Percentiles rank a stretch among this genome's conserved stretches.
phyloP scores from a whole-genome alignment of 2,797 vertebrate genomes.

The Sternotherus odoratus region DNA sequence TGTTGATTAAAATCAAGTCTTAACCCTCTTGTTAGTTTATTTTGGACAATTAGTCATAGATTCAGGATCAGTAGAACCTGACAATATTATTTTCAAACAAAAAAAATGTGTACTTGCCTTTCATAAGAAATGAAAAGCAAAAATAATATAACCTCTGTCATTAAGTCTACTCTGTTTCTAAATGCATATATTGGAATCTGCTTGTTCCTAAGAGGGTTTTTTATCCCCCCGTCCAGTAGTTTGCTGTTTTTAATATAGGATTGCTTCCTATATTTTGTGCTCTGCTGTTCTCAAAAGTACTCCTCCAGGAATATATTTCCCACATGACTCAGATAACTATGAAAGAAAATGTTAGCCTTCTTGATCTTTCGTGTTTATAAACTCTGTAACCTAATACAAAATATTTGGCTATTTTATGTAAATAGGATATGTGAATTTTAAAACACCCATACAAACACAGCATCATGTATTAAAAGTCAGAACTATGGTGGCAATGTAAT shows the following conservation, averaged over 20 bases:
- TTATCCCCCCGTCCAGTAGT: rapidly evolving
- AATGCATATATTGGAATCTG: background rate
- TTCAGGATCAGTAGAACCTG: background rate
- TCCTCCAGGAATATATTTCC: background rate
- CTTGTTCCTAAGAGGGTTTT: background rate
- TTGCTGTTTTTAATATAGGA: background rate
- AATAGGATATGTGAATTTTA: background rate
- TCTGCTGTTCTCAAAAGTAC: background rate
- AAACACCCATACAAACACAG: background rate
- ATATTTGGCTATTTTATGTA: background rate
- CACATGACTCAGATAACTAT: background rate
- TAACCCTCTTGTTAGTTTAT: background rate
- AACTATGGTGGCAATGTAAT: background rate
- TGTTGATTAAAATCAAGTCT: background rate
- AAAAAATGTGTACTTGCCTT: background rate
- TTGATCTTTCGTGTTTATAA: background rate
- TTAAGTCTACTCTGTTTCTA: background rate
- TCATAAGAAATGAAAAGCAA: background rate
- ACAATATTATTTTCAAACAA: background rate
- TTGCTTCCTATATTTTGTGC: background rate
- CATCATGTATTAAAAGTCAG: background rate
- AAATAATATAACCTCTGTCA: background rate
- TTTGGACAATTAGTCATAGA: background rate
- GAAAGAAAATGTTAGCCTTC: background rate
- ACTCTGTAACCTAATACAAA: background rate